Conservation (phyloP, 2,888 invertebrate species). For the Ernsta delagoae region DNA sequence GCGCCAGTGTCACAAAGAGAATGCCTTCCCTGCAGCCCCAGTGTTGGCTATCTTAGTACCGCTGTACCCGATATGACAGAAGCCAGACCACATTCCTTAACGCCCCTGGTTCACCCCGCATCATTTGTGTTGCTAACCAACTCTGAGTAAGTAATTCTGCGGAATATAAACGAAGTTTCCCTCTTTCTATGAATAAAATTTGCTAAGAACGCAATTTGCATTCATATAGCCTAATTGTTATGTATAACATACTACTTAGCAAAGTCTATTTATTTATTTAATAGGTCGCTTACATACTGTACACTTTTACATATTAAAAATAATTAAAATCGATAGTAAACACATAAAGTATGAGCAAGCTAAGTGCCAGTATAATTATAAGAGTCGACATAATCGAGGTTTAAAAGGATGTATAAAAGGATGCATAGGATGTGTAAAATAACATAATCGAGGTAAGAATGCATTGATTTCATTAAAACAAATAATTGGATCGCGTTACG, state of each 20-base stretch:
- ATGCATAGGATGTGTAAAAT: no score
- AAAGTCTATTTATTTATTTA: no score
- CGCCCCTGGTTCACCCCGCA: conserved; percentile 22
- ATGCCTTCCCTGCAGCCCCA: not conserved
- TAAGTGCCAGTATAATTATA: no score
- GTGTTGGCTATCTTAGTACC: not conserved
- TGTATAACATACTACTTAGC: conserved; percentile 50
- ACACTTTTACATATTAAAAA: no score
- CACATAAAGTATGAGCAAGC: no score
- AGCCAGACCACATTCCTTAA: conserved; percentile 1
- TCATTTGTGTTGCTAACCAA: conserved; percentile 30
- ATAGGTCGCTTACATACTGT: no score
- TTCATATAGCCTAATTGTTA: conserved; percentile 51
- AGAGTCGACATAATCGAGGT: no score
- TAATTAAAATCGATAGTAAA: no score
- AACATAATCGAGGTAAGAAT: no score
- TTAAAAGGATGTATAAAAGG: no score
- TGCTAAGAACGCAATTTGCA: conserved; percentile 69
- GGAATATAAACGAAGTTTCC: conserved; percentile 75
- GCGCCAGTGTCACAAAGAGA: conserved; percentile 2
- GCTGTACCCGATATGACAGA: not conserved
- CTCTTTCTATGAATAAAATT: conserved; percentile 75
- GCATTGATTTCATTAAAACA: no score
- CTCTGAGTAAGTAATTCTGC: conserved; percentile 63
- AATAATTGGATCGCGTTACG: no score